These are phyloP conservation scores for Helicoverpa zea DNA, from an alignment of 1,140 invertebrate genomes.

Conservation along the genomic window DNA sequence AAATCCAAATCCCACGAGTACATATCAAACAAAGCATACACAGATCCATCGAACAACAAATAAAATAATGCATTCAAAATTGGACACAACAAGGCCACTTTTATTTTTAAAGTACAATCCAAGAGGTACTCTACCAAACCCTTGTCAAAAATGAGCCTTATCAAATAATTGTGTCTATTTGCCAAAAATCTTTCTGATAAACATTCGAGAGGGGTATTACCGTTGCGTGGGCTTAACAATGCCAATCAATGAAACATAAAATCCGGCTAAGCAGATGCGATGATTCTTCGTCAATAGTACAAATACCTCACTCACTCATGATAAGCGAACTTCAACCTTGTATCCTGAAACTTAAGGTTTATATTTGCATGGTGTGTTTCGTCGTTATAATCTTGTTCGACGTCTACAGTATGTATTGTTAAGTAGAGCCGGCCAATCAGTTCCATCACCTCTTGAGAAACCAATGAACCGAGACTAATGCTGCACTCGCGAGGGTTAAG, in stretches of 20 bases:
- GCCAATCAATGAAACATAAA: slow-evolving; percentile 85
- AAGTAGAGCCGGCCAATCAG: slow-evolving; percentile 81
- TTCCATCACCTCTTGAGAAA: slow-evolving; percentile 82
- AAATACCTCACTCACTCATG: slow-evolving; percentile 6
- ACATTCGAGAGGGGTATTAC: slow-evolving; percentile 66
- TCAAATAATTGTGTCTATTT: slow-evolving; percentile 79
- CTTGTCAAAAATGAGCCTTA: slow-evolving; percentile 57
- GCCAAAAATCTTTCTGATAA: slow-evolving; percentile 67
- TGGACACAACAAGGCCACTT: not conserved
- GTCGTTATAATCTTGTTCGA: slow-evolving; percentile 56
- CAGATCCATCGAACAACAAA: slow-evolving; percentile 4
- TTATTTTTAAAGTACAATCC: slow-evolving; percentile 34
- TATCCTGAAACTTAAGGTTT: slow-evolving; percentile 21
- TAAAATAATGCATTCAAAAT: slow-evolving; percentile 24
- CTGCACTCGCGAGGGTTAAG: slow-evolving; percentile 79
- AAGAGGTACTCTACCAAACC: not conserved
- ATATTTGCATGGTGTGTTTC: slow-evolving; percentile 44
- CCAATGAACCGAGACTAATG: slow-evolving; percentile 83
- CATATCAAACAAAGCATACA: slow-evolving; percentile 1
- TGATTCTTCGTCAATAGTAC: slow-evolving; percentile 61
- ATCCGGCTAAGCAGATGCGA: slow-evolving; percentile 82
- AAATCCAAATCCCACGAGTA: not conserved
- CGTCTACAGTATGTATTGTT: slow-evolving; percentile 71
- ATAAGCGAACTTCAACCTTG: not conserved
- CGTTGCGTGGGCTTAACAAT: slow-evolving; percentile 77